Evolutionary conservation across 2,797 vertebrate species (phyloP).

Genomic region (Enteromius paludinosus): DNA sequence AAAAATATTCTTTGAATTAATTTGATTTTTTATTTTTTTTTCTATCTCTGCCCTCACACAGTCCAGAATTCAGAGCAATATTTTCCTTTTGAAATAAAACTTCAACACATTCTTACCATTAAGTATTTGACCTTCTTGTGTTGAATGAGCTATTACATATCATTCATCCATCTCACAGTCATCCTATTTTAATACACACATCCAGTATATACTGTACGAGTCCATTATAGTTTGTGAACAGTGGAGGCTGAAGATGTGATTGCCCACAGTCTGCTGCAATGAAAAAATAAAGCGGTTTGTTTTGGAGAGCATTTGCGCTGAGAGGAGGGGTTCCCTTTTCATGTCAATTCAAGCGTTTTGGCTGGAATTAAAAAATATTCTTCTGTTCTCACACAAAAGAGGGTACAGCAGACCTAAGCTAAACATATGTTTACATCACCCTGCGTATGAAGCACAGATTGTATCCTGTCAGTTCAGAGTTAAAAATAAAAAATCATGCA

Average conservation of each 20-base stretch:
- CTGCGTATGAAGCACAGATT: background rate
- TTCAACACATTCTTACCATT: background rate
- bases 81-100: background rate
- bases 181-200: constrained; percentile 15
- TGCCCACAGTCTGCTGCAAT: constrained; percentile 32
- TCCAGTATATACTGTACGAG: background rate
- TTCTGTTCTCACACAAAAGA: constrained; percentile 42
- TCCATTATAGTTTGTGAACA: background rate
- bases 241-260: constrained; percentile 26
- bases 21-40: background rate
- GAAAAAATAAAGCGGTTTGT: constrained; percentile 3
- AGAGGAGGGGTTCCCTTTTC: constrained; percentile 49
- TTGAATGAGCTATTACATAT: background rate
- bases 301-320: constrained; percentile 61
- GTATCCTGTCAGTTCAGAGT: background rate
- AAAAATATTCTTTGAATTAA: background rate
- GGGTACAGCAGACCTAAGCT: constrained; percentile 6
- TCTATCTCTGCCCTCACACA: background rate
- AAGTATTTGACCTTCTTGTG: background rate
- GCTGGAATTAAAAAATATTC: background rate
- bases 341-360: constrained; percentile 43
- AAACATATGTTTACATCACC: constrained; percentile 14
- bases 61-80: background rate
- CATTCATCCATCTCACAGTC: background rate
- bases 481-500: background rate